Conservation (phyloP, 2,888 invertebrate genomes). For the Proisotoma minuta region DNA sequence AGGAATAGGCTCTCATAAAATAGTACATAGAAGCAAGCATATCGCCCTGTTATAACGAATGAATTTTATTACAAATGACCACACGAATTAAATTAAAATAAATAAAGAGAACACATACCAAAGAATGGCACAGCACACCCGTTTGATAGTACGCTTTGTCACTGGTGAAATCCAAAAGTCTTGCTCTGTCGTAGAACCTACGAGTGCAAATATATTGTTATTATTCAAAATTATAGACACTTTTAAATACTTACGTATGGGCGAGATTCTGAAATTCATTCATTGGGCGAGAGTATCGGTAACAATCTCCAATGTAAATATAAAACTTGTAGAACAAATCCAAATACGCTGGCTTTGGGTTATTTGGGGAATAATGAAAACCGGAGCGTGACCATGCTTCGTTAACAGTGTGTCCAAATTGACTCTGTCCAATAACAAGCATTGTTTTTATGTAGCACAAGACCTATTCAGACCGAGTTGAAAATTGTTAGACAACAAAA, state of each 20-base stretch:
- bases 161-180: conserved; percentile 88
- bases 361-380: too few species aligned
- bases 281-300: conserved; percentile 62
- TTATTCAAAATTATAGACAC: too few species aligned
- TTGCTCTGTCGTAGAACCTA: conserved; percentile 83
- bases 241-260: too few species aligned
- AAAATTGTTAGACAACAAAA: too few species aligned
- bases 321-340: conserved; percentile 67
- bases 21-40: conserved; percentile 28
- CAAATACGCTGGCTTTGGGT: too few species aligned
- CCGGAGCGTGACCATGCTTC: too few species aligned
- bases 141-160: conserved; percentile 92
- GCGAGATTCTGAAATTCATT: background rate
- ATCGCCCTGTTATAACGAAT: conserved; percentile 24
- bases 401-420: too few species aligned
- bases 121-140: too few species aligned
- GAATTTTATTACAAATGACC: background rate
- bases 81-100: background rate
- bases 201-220: conserved; percentile 50
- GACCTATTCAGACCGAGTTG: too few species aligned
- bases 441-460: too few species aligned
- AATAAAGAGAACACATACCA: too few species aligned
- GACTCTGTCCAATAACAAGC: too few species aligned
- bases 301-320: conserved; percentile 85
- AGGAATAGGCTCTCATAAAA: conserved; percentile 20